These are phyloP conservation scores for Scrobipalpa costella DNA, from an alignment of 2,888 invertebrate species.

Conservation along the genomic window DNA sequence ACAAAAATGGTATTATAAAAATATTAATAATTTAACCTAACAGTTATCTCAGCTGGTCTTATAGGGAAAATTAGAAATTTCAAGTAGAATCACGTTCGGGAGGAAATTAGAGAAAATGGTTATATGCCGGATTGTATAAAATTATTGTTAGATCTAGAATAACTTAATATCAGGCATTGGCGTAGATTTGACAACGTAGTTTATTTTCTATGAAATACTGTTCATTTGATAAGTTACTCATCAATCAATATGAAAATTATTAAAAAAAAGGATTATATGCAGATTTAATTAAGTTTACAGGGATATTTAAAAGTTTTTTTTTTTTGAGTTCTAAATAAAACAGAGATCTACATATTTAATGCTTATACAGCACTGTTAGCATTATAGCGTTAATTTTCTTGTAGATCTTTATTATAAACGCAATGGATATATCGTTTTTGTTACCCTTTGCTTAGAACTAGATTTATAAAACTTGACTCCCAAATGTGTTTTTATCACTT, in stretches of 20 bases:
- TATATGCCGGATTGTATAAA: conserved; percentile 6
- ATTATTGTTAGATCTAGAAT: background rate
- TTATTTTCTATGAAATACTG: no score
- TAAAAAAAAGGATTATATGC: no score
- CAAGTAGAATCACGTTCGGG: conserved; percentile 3
- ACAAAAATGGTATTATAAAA: background rate
- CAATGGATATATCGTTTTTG: no score
- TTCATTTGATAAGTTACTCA: no score
- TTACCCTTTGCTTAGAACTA: background rate
- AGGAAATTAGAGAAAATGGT: background rate
- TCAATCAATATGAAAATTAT: no score
- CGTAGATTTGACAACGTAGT: background rate
- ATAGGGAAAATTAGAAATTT: background rate
- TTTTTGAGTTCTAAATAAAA: no score
- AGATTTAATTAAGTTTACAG: no score
- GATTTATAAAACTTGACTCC: background rate
- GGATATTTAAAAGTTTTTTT: no score
- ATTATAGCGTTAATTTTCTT: no score
- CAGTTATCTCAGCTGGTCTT: background rate
- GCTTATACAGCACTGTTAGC: no score
- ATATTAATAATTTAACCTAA: background rate
- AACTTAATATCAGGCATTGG: background rate
- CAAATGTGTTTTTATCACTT: background rate
- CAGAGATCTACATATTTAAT: no score
- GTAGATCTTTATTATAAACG: no score